Conservation (phyloP, 1,140 invertebrate species). For the Proctacanthus coquilletti region DNA sequence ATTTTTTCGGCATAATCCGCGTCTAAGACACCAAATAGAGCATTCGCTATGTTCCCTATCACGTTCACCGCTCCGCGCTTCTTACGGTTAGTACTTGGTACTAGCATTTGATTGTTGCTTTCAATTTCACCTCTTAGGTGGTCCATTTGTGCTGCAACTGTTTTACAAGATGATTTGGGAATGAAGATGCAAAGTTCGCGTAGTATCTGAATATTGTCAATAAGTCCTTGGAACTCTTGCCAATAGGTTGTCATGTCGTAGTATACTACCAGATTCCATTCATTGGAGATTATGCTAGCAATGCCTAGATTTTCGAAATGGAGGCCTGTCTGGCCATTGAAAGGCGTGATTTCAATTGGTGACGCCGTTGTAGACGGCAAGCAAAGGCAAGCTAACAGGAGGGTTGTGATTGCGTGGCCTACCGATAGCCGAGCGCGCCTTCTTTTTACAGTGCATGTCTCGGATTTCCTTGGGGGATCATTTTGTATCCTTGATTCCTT, state of each 20-base stretch:
- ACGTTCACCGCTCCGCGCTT: background rate
- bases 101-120: background rate
- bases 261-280: background rate
- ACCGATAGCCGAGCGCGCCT: background rate
- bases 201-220: too few relatives aligned
- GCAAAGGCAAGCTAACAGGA: background rate
- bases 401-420: background rate
- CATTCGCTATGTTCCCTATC: background rate
- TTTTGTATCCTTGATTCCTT: too few relatives aligned
- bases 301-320: background rate
- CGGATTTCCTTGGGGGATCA: too few relatives aligned
- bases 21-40: background rate
- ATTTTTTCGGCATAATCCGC: background rate
- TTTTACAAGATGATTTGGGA: background rate
- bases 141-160: background rate
- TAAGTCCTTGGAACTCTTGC: background rate
- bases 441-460: too few relatives aligned
- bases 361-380: background rate
- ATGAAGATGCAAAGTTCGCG: background rate
- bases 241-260: background rate
- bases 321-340: background rate
- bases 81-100: background rate
- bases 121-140: background rate
- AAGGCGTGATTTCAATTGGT: background rate
- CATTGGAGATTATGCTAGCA: background rate